A percentile compares a stretch with the other conserved stretches of the same genome.
phyloP scores from a whole-genome alignment of 2,888 invertebrate species.

The Heteromyza rotundicornis region DNA sequence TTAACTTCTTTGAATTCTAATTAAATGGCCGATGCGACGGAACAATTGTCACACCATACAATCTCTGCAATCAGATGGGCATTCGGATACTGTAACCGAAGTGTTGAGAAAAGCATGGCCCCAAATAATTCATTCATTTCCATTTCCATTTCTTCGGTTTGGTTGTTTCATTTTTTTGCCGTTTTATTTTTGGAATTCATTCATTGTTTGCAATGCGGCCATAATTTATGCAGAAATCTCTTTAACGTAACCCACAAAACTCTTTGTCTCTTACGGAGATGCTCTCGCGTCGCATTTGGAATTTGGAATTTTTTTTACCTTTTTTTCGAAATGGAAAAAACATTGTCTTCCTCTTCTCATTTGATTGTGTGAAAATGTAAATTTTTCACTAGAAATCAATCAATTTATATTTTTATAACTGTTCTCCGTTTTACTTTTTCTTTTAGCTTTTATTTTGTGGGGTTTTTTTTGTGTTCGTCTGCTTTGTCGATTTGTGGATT shows the following conservation, averaged over 20 bases:
- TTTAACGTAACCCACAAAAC: too few relatives aligned
- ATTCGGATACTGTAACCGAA: background rate
- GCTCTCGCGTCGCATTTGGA: background rate
- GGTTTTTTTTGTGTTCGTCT: background rate
- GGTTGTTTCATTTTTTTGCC: background rate
- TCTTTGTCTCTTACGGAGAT: too few relatives aligned
- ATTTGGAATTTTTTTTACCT: too few relatives aligned
- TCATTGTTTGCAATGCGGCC: background rate
- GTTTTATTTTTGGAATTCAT: background rate
- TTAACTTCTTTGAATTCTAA: slow-evolving; percentile 51
- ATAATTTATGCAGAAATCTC: background rate
- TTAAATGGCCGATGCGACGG: slow-evolving; percentile 46
- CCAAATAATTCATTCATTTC: background rate
- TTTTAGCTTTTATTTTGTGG: background rate
- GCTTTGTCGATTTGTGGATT: too few relatives aligned
- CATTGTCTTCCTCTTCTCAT: background rate
- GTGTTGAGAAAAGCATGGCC: background rate
- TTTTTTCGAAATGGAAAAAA: too few relatives aligned
- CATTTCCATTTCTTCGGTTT: background rate
- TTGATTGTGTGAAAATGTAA: background rate
- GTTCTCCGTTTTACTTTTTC: background rate
- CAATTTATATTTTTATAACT: background rate
- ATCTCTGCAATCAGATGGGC: background rate
- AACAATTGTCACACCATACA: background rate
- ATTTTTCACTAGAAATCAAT: background rate